Base-by-base conservation (phyloP, 2,888 invertebrate genomes). In the Argyresthia goedartella region DNA sequence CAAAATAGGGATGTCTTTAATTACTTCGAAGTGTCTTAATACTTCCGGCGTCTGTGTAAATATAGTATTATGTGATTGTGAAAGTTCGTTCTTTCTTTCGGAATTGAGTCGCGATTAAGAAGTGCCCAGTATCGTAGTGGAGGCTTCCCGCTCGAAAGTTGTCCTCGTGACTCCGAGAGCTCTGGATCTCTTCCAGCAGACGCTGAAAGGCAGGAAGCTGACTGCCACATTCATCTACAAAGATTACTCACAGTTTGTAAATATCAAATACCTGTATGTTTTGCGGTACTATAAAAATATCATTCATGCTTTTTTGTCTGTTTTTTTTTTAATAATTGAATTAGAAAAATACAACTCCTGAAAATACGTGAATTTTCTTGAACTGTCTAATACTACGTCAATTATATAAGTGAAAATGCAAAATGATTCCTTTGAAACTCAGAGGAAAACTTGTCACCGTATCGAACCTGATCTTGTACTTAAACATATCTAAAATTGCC, bases 351-450 rank as follows among this genome's bases (percentile, higher is more conserved):
- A 66, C 16, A 55, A 52, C 14, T 54, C 1, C 68, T 68, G 3
- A 53, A 61, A n/a, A 51, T 56, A 25, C 59, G 66, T 15, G 66
- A 59, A 0, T 90, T 91, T 54, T 87, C 92, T 91, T n/a, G n/a
- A 89, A 88, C 74, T 0, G 82, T 82, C 0, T 93, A 93, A 62
- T 86, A 91, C 61, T 85, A 85, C 10, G 73, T 92, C 36, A 82
- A 88, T 8, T 89, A 88, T 52, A 82, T 82, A 57, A 75, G 77
- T 69, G 14, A 16, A 46, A 8, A n/a, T 9, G 46, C n/a, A 16
- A 8, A 13, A n/a, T 25, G 8, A 33, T 8, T 46, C 9, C 1
- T 15, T 10, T 16, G 3, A 46, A 16, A 46, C 4, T n/a, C 9
- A 13, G 7, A 15, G 25, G 25, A 25, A 1, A 46, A 46, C 11